These are phyloP conservation scores for Dasyornis broadbenti DNA, from an alignment of 2,113 vertebrate species.

Conservation along the genomic window DNA sequence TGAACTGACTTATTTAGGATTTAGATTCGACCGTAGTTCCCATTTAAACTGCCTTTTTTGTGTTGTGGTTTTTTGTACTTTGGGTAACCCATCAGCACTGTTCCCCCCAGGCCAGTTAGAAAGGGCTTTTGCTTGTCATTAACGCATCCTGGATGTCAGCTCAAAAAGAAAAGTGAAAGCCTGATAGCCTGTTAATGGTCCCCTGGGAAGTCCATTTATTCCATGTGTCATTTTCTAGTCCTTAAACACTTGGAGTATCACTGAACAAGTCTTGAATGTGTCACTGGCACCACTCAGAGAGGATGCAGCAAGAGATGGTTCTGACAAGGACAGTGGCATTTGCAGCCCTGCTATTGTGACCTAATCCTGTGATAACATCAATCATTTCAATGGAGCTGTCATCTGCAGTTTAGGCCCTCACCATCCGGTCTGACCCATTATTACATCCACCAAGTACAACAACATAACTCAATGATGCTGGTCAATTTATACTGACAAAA, in stretches of 20 bases:
- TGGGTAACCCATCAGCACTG: not conserved
- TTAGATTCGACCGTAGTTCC: not conserved
- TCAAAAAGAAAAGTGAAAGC: not conserved
- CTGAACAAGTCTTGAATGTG: conserved; percentile 1
- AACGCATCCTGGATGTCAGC: not conserved
- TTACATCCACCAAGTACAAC: not conserved
- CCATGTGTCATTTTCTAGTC: not conserved
- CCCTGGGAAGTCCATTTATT: conserved; percentile 2
- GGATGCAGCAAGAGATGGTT: not conserved
- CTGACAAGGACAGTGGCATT: conserved; percentile 25
- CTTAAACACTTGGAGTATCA: not conserved
- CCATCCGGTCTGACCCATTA: not conserved
- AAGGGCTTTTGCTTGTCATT: not conserved
- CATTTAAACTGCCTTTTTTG: not conserved
- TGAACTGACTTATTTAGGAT: not conserved
- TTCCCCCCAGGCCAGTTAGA: not conserved
- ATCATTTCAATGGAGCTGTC: conserved; percentile 37
- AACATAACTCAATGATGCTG: not conserved
- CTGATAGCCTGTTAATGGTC: conserved; percentile 14
- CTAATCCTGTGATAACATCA: not conserved
- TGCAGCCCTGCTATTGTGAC: conserved; percentile 20
- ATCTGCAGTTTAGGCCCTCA: not conserved
- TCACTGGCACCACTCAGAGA: conserved; percentile 1
- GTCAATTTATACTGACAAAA: not conserved
- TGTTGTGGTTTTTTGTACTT: not conserved